Base-by-base conservation (phyloP, 2,888 invertebrate species). In the Chalcis sispes region DNA sequence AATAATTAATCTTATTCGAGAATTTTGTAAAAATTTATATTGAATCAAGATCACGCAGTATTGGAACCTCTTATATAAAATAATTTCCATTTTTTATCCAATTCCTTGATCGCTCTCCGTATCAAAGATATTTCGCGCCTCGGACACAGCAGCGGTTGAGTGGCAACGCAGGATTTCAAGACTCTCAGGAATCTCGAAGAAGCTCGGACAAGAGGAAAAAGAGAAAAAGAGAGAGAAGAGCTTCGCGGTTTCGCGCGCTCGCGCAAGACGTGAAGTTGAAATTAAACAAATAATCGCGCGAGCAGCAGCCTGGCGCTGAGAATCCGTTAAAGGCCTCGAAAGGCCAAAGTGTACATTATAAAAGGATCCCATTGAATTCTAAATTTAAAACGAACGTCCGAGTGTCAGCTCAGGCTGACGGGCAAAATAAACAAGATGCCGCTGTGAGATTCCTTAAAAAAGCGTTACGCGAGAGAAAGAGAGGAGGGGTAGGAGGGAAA, bases 291-390 rank as follows among this genome's bases (percentile, higher is more conserved):
- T 86, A 86, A 86, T 87, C 85, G 80, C 72, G 79, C 82, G 79
- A 32, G 27, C 18, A 50, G 42, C n/a, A 8, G 15, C 54, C 46
- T 77, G 79, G 80, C 81, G 82, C 82, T 50, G 83, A 83, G 86
- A 86, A 85, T 86, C 84, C 84, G 84, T 83, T 81, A 83, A 85
- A 82, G 83, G 65, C 70, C 83, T 83, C 80, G 84, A 83, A 84
- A 85, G 84, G 83, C 81, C 82, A n/a, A 50, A 70, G 70, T 56
- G 42, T 50, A 56, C 71, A 54, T 77, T 56, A 85, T 88, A 87
- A 88, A 88, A 88, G 88, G 87, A 88, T 87, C 88, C 88, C 87
- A 88, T 88, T 88, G 88, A 88, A 88, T 88, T 87, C 88, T 88
- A 88, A 88, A 88, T 88, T 88, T 88, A 87, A 83, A 88, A 84